Conservation (phyloP, 1,140 invertebrate species). For the Drosophila tristis region DNA sequence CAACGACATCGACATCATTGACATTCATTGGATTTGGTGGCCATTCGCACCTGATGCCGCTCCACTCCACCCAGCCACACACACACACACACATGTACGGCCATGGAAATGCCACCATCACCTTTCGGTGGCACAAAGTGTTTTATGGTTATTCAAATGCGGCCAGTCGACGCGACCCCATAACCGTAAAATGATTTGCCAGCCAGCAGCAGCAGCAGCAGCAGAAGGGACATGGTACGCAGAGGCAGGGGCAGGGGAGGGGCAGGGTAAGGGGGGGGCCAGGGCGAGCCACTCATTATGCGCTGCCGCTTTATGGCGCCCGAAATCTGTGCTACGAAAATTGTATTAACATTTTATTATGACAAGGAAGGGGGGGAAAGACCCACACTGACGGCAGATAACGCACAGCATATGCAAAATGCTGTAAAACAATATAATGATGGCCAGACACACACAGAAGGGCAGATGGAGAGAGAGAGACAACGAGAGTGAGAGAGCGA, state of each 20-base stretch:
- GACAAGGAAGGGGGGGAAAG: background rate
- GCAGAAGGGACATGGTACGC: constrained; percentile 3
- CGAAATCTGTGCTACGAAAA: constrained; percentile 44
- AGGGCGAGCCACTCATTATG: constrained; percentile 41
- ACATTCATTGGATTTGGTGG: constrained; percentile 76
- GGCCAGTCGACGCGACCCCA: constrained; percentile 46
- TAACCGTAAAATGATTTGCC: constrained; percentile 73
- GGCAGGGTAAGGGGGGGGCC: too few relatives aligned
- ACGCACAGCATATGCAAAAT: constrained; percentile 14
- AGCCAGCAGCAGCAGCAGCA: constrained; percentile 2
- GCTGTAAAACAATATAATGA: background rate
- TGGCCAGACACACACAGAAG: too few relatives aligned
- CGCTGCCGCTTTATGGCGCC: constrained; percentile 39
- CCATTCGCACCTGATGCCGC: constrained; percentile 71
- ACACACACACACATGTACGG: background rate
- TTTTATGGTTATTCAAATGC: constrained; percentile 73
- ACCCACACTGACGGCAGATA: background rate
- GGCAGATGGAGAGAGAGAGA: too few relatives aligned
- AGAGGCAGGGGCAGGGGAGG: background rate
- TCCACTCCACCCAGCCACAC: background rate
- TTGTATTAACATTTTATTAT: constrained; percentile 54
- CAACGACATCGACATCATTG: constrained; percentile 67
- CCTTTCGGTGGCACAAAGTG: constrained; percentile 39
- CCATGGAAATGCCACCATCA: too few relatives aligned
- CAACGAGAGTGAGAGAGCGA: too few relatives aligned